A percentile compares a stretch with the other conserved stretches of the same genome.
phyloP scores from a whole-genome alignment of 2,797 vertebrate species.

The Lemur catta region DNA sequence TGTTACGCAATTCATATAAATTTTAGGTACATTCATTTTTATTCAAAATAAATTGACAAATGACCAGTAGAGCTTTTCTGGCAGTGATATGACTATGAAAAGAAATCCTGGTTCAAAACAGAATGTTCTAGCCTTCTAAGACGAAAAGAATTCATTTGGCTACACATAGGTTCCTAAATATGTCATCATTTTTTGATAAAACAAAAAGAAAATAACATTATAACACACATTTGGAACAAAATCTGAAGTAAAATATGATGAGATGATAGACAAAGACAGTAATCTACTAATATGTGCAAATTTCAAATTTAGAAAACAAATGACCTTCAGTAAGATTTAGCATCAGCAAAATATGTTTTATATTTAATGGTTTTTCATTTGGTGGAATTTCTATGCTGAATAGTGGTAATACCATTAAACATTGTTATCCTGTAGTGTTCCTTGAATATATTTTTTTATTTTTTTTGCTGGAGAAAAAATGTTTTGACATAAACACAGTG shows the following conservation, averaged over 20 bases:
- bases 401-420: not conserved
- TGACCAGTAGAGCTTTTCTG: not conserved
- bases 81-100: not conserved
- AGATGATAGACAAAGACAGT: not conserved
- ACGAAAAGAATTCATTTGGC: not conserved
- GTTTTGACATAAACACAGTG: not conserved
- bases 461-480: not conserved
- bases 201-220: not conserved
- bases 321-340: not conserved
- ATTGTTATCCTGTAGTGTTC: not conserved
- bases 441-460: not conserved
- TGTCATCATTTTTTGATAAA: not conserved
- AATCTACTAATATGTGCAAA: not conserved
- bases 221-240: not conserved
- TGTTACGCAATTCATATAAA: not conserved
- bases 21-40: not conserved
- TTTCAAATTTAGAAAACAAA: not conserved
- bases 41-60: not conserved
- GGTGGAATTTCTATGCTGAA: not conserved
- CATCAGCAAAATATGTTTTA: not conserved
- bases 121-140: not conserved
- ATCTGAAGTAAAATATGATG: constrained; percentile 7
- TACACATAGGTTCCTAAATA: not conserved
- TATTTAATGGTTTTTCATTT: not conserved
- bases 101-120: not conserved